Base-by-base conservation (phyloP, 2,113 vertebrate species). In the Dipodomys spectabilis region DNA sequence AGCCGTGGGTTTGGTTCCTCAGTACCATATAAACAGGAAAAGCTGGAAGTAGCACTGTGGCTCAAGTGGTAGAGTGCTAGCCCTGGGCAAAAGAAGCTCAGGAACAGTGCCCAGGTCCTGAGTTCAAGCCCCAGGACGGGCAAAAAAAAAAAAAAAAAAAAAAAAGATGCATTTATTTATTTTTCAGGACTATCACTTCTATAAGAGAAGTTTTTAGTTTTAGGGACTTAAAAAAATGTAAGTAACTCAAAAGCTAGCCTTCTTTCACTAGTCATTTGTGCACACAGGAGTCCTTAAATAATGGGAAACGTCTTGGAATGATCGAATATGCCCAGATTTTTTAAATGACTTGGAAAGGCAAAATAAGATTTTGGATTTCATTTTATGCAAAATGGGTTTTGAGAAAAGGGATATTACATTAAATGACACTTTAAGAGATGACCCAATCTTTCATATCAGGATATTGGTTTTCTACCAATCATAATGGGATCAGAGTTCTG, bases 331-430 rank as follows among this genome's bases (percentile, higher is more conserved):
- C 71, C 23, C 7, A 30, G 44, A 65, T n/a, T 82, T 80, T 69
- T 82, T 92, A 28, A 16, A 82, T 85, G 74, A 85, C 44, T 68
- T 35, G 53, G 49, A 90, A 69, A 93, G 30, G 32, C 39, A 91
- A 78, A 95, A 81, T 77, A 90, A 93, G 22, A 18, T 49, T 87
- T 90, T 12, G 23, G 6, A 67, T 82, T 82, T 93, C 64, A 74
- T 32, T 65, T 95, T 82, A 28, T 90, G 39, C 5, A 67, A 78
- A 32, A 3, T 68, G 7, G 10, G 49, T 62, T 90, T 90, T 82
- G 7, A 92, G 35, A 90, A 85, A 57, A 85, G 7, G 16, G 6
- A 39, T 27, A 22, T 74, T 65, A 28, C 4, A 35, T 82, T 30
- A 49, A 71, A 49, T 57, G 35, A 32, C 10, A 39, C 8, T n/a